A percentile compares a stretch with the other conserved stretches of the same genome.
Conservation (phyloP, 2,797 vertebrate species). For the Sciurus vulgaris region DNA sequence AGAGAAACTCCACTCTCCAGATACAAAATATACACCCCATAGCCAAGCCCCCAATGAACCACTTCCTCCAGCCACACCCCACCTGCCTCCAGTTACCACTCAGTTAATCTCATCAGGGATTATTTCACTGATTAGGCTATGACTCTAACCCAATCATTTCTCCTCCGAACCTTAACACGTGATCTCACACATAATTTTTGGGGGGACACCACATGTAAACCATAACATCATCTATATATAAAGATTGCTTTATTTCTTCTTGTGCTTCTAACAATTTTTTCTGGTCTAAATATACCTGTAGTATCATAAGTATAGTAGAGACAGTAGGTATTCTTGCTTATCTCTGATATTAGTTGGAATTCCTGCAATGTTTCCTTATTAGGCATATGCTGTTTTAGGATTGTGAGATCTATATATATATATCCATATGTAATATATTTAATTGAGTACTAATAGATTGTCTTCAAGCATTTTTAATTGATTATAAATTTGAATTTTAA, state of each 20-base stretch:
- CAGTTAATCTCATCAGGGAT: too few species aligned
- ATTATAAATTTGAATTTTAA: constrained; percentile 2
- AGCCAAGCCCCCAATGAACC: too few species aligned
- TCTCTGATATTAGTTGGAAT: background rate
- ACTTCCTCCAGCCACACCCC: too few species aligned
- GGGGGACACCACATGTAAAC: too few species aligned
- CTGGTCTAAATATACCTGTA: background rate
- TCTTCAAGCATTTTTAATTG: background rate
- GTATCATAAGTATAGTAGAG: background rate
- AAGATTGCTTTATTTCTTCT: background rate
- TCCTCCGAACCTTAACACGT: too few species aligned
- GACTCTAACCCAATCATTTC: too few species aligned
- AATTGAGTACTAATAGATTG: background rate
- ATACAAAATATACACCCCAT: too few species aligned
- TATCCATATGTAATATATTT: background rate
- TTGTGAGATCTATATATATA: background rate
- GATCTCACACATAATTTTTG: too few species aligned
- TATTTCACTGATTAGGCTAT: too few species aligned
- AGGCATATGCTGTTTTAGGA: background rate
- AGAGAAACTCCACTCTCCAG: too few species aligned
- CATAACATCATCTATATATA: background rate
- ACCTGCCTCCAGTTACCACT: too few species aligned
- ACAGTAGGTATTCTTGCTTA: background rate
- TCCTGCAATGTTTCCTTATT: background rate
- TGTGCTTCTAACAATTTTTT: background rate